Evolutionary conservation across 2,113 vertebrate genomes (phyloP).

Genomic region (Cyprinodon tularosa): DNA sequence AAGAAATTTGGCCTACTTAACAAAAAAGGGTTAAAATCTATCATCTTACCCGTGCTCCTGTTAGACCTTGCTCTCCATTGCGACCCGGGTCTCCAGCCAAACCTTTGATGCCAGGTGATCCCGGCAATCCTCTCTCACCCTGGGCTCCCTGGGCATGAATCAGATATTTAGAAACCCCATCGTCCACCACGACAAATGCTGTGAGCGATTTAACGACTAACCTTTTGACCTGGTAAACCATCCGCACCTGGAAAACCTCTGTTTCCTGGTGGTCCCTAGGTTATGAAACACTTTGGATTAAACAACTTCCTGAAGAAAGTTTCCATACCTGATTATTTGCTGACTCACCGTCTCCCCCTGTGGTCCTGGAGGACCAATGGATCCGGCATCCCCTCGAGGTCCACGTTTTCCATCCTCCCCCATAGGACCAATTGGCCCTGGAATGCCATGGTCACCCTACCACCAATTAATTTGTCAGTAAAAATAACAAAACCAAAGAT

Average conservation of each 20-base stretch:
- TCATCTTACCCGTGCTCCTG: conserved; percentile 91
- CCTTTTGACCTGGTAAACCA: conserved; percentile 94
- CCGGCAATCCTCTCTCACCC: conserved; percentile 89
- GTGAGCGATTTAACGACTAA: conserved; percentile 45
- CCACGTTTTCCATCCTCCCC: conserved; percentile 98
- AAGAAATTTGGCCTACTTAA: neutral
- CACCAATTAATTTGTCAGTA: conserved; percentile 1
- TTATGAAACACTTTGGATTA: neutral
- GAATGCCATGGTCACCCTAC: conserved; percentile 89
- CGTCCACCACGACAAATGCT: neutral
- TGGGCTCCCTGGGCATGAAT: conserved; percentile 84
- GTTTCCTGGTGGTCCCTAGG: conserved; percentile 92
- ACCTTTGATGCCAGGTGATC: conserved; percentile 89
- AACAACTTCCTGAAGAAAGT: neutral
- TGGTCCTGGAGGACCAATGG: conserved; percentile 84
- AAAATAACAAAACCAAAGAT: neutral
- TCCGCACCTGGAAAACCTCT: conserved; percentile 95
- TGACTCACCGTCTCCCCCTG: conserved; percentile 89
- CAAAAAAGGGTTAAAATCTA: neutral
- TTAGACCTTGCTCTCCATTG: conserved; percentile 90
- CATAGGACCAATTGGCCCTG: conserved; percentile 87
- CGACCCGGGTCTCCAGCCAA: conserved; percentile 91
- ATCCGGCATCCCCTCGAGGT: conserved; percentile 89
- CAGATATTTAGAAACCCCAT: neutral
- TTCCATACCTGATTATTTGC: neutral